Evolutionary conservation across 2,888 invertebrate species (phyloP).

Genomic region (Phaedon cochleariae): DNA sequence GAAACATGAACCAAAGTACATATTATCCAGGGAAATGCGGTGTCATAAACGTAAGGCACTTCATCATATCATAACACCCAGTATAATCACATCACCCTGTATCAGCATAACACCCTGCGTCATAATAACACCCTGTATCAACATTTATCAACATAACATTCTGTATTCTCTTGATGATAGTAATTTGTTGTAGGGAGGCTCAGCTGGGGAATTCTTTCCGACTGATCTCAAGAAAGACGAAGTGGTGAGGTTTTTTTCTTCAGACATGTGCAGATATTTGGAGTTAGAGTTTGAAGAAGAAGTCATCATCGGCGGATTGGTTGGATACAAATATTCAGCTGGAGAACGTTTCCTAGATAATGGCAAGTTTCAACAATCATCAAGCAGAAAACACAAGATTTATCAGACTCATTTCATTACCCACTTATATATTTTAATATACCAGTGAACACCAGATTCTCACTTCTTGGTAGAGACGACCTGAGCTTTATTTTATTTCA

Average conservation of each 20-base stretch:
- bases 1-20: slow-evolving; percentile 68
- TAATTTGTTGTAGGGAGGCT: slow-evolving; percentile 67
- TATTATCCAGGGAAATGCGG: slow-evolving; percentile 67
- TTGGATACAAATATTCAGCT: slow-evolving; percentile 74
- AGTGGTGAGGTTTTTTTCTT: slow-evolving; percentile 69
- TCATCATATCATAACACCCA: too few relatives aligned
- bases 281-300: slow-evolving; percentile 70
- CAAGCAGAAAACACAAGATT: not conserved
- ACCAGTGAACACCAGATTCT: too few relatives aligned
- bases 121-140: too few relatives aligned
- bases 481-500: slow-evolving; percentile 51
- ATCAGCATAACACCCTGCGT: too few relatives aligned
- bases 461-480: not conserved
- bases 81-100: too few relatives aligned
- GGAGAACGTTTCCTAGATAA: slow-evolving; percentile 74
- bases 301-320: slow-evolving; percentile 67
- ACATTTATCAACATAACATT: too few relatives aligned
- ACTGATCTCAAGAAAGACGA: slow-evolving; percentile 66
- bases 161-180: too few relatives aligned
- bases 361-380: too few relatives aligned
- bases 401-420: not conserved
- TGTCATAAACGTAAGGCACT: slow-evolving; percentile 25
- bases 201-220: slow-evolving; percentile 83
- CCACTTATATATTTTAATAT: too few relatives aligned
- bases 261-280: slow-evolving; percentile 79